phyloP scores from a whole-genome alignment of 1,140 invertebrate genomes.

The Samia ricini region DNA sequence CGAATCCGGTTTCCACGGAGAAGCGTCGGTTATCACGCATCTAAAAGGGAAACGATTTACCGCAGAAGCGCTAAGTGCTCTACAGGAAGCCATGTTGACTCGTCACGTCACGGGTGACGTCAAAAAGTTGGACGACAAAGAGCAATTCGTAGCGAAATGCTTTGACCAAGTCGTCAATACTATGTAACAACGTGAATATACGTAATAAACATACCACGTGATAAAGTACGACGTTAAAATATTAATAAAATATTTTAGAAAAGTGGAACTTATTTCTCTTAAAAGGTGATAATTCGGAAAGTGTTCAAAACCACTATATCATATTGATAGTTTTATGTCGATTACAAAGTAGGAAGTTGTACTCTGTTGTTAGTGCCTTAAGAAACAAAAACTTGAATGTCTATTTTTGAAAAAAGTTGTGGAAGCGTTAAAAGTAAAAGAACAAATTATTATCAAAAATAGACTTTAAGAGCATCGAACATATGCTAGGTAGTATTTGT shows the following conservation, averaged over 20 bases:
- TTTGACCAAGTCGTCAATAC: constrained; percentile 76
- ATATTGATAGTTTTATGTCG: not conserved
- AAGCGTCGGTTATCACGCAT: constrained; percentile 72
- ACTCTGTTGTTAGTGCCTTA: not conserved
- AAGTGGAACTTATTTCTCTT: constrained; percentile 35
- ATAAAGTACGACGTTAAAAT: constrained; percentile 5
- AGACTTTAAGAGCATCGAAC: not conserved
- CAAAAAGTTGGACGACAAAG: constrained; percentile 69
- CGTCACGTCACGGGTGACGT: constrained; percentile 50
- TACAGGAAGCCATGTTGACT: constrained; percentile 71
- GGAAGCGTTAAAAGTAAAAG: not conserved
- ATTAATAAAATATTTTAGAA: not conserved
- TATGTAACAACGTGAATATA: constrained; percentile 41
- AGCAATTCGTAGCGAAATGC: constrained; percentile 75
- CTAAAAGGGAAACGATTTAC: constrained; percentile 74
- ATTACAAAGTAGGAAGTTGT: not conserved
- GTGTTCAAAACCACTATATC: not conserved
- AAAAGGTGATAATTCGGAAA: not conserved
- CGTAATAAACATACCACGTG: constrained; percentile 8
- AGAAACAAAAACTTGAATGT: not conserved
- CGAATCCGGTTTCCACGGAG: constrained; percentile 72
- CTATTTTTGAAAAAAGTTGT: not conserved
- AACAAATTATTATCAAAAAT: not conserved
- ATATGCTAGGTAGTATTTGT: not conserved
- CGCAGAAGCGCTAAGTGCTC: constrained; percentile 62